Percentiles rank a stretch among this genome's conserved stretches.
phyloP scores from a whole-genome alignment of 2,113 vertebrate species.

The Sturnira hondurensis region DNA sequence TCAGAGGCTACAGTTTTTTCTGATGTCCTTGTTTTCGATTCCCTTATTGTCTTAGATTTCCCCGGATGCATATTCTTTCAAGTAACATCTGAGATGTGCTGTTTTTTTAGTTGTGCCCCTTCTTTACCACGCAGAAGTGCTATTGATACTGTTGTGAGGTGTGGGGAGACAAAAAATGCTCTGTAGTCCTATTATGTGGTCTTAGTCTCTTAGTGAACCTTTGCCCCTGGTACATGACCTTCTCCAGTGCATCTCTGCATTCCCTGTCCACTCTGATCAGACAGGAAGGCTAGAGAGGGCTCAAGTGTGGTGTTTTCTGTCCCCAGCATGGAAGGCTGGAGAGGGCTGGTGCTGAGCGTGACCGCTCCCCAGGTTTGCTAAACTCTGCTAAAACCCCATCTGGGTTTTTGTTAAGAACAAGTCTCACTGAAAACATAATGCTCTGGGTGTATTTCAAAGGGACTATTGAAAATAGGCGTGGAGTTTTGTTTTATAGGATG shows the following conservation, averaged over 20 bases:
- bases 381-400: neutral
- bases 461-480: neutral
- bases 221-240: neutral
- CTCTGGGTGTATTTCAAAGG: neutral
- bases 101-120: neutral
- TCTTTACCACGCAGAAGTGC: neutral
- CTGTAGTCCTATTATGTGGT: neutral
- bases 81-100: neutral
- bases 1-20: neutral
- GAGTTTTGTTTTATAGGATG: neutral
- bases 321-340: neutral
- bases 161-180: neutral
- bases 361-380: neutral
- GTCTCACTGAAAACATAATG: neutral
- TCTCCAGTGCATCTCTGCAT: neutral
- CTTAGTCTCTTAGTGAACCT: neutral
- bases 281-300: neutral
- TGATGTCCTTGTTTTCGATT: neutral
- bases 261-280: neutral
- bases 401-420: neutral
- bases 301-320: neutral
- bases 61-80: neutral
- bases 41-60: neutral
- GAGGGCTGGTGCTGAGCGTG: neutral
- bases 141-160: neutral